phyloP scores from a whole-genome alignment of 2,888 invertebrate species.

The Acholoe squamosa region DNA sequence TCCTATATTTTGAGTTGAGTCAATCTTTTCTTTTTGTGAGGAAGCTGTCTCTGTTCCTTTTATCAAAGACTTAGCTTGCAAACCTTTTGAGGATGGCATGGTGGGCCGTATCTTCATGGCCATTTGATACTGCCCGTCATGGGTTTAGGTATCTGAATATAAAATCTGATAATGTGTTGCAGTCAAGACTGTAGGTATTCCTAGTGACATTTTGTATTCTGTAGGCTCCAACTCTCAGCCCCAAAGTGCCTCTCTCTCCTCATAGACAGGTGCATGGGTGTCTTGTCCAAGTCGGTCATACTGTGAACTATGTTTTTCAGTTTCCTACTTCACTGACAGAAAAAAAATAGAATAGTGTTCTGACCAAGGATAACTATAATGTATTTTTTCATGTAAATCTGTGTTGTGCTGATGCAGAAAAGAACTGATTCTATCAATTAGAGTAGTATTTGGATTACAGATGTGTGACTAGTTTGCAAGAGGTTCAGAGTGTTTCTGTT shows the following conservation, averaged over 20 bases:
- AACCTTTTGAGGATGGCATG: too few relatives aligned
- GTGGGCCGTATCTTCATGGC: too few relatives aligned
- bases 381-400: conserved; percentile 31
- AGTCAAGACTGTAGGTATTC: background rate
- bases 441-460: background rate
- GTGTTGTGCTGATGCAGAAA: background rate
- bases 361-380: background rate
- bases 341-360: conserved; percentile 9
- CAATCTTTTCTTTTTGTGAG: too few relatives aligned
- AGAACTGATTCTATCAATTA: background rate
- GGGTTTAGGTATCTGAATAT: too few relatives aligned
- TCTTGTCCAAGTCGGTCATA: background rate
- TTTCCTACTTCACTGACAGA: background rate
- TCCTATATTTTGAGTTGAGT: too few relatives aligned
- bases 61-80: too few relatives aligned
- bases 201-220: conserved; percentile 17
- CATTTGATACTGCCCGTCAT: too few relatives aligned
- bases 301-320: background rate
- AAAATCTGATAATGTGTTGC: background rate
- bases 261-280: conserved; percentile 24
- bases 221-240: background rate
- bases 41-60: too few relatives aligned
- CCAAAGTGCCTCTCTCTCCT: conserved; percentile 17
- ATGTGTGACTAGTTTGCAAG: conserved; percentile 45
- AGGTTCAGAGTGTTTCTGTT: background rate